Base-by-base conservation (phyloP, 2,797 vertebrate species). In the Tachyglossus aculeatus region DNA sequence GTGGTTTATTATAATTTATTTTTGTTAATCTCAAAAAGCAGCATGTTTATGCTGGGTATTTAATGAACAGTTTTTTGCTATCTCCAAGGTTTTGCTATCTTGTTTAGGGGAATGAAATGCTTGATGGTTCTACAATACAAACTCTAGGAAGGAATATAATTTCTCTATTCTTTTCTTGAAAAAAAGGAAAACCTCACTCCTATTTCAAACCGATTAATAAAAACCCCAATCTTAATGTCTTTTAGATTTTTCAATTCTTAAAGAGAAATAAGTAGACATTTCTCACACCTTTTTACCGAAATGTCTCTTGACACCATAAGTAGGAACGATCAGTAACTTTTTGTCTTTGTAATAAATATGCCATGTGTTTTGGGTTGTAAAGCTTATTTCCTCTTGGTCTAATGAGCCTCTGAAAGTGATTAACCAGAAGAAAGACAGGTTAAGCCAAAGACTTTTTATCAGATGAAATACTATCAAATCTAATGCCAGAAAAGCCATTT, bases 291-390 rank as follows among this genome's bases (percentile, higher is more conserved):
- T 78, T 68, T 58, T 34, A 51, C 51, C 71, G 44, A 78, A 32
- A 61, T 77, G 57, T 9, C 33, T 51, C 58, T 50, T 18, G 51
- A 55, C 24, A 51, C 53, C 76, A 32, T 55, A 81, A 68, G n/a
- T 81, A 61, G 77, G 47, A 62, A 78, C 1, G 52, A 41, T 39
- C 48, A 68, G 62, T 27, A 63, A 33, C 62, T 67, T 69, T 69
- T 51, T 54, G n/a, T n/a, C n/a, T n/a, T n/a, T n/a, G n/a, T n/a
- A n/a, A n/a, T n/a, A n/a, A n/a, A n/a, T n/a, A n/a, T n/a, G n/a
- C 62, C 87, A 83, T 82, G 81, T 88, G 84, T 78, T 90, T 90
- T 87, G 86, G 81, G 53, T 91, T 91, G 88, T 78, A 85, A 82
- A 58, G 57, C 77, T 83, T 72, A 81, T 86, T 91, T 91, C 82